Base-by-base conservation (phyloP, 2,888 invertebrate genomes). In the Emmelina monodactyla region DNA sequence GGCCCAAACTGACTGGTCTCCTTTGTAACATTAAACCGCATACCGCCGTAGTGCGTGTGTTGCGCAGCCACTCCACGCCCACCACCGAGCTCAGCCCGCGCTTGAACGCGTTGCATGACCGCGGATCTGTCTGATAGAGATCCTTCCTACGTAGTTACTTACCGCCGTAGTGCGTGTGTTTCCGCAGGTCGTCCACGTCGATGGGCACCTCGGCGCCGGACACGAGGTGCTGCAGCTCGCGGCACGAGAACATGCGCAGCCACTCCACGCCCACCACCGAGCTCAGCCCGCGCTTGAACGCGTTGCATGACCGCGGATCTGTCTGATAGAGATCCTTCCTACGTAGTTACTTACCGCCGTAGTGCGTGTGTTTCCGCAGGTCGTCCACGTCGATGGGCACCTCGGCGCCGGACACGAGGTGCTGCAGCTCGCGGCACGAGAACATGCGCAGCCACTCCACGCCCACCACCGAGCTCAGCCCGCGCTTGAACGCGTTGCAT, bases 371-470 rank as follows among this genome's bases (percentile, higher is more conserved):
- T 28, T 82, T 78, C 55, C 86, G 87, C 40, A 98, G 79, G 65
- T 99, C 98, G 12, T 88, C 87, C 30, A 98, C 78, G 68, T 99
- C 96, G 22, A 99, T 92, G 33, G 97, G 94, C 45, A 92, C 91
- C 53, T 91, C 92, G 0, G 96, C 94, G 0, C 98, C 98, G 0
- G 97, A 97, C 42, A 99, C 92, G n/a, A 99, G 84, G 37, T 94
- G 89, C 68, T 98, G 97, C 38, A 99, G 80, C 69, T 99, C 99
- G 44, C 92, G 89, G 53, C 94, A 83, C 41, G 80, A 80, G 76
- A 99, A 99, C 87, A 99, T 91, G 37, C 92, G 88, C 45, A 99
- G 79, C 96, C 97, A 98, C 45, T 94, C 89, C 13, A 93, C 82
- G 32, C 92, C 91, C 34, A 99, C 86, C 1, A 99, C 94, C 47